Evolutionary conservation across 1,140 invertebrate species (phyloP), one percentile per base, ranked within the genome.

Genomic region (Drosophila rufa): DNA sequence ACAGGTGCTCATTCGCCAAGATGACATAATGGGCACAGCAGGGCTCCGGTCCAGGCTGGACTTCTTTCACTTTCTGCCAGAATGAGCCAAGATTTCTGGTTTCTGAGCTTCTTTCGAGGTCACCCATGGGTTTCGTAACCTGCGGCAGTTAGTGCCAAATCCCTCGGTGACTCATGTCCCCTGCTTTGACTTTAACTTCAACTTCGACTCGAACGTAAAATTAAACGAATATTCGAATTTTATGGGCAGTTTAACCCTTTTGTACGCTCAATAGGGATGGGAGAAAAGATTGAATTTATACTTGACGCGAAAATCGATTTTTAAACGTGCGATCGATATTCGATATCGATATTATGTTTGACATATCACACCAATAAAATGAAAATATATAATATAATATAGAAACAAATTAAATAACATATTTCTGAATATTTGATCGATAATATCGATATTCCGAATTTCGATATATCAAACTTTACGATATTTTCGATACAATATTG

Each of bases 21-120:
- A 65, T 77, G 75, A 77, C 75, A 77, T 77, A 77, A 77, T 77
- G 46, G 33, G 53, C 62, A 33, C 36, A 66, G 27, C 17, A 40
- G 30, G 19, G 9, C 46, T 33, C 33, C 33, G 27, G 11, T 33
- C 19, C 40, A 50, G 25, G 19, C 27, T 51, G 50, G 38, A 47
- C 74, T 77, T 78, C 74, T 69, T 78, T 78, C 75, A 78, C 75
- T 78, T 56, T 78, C 65, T 67, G 56, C 38, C 65, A 78, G 75
- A 75, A 75, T 64, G 9, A n/a, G 48, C 40, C 19, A 60, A 55
- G 33, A 48, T 75, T 42, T 75, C 48, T 64, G 55, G 57, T 48
- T 77, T 71, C 19, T 25, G 47, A 43, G 30, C 47, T 66, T 53
- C 40, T 77, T 77, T 78, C 64, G 74, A 77, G 75, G 75, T 78